phyloP scores from a whole-genome alignment of 2,888 invertebrate species.

The Conchocele bisecta region DNA sequence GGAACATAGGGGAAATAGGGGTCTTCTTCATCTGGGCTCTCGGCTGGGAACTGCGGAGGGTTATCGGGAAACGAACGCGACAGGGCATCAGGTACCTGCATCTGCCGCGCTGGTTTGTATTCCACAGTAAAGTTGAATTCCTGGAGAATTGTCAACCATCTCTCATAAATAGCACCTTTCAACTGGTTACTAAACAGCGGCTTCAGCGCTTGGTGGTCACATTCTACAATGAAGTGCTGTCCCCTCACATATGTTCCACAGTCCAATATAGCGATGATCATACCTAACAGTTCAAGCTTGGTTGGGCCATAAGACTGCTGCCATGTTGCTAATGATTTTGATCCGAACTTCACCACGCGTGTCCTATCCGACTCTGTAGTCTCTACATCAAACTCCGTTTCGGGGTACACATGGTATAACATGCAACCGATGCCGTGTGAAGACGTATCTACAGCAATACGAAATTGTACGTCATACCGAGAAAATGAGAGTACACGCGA shows the following conservation, averaged over 20 bases:
- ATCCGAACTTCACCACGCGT: conserved; percentile 41
- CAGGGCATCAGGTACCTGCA: conserved; percentile 23
- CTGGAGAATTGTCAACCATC: conserved; percentile 29
- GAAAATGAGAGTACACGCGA: too few species aligned
- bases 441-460: too few species aligned
- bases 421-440: too few species aligned
- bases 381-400: background rate
- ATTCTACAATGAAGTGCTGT: conserved; percentile 27
- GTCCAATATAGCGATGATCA: conserved; percentile 21
- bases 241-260: conserved; percentile 16
- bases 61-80: background rate
- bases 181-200: conserved; percentile 21
- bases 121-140: conserved; percentile 8
- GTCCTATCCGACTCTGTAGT: too few species aligned
- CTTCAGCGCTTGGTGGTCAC: conserved; percentile 33
- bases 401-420: too few species aligned
- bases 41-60: background rate
- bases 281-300: conserved; percentile 26
- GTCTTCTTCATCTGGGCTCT: conserved; percentile 36
- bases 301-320: conserved; percentile 23
- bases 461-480: too few species aligned
- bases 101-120: conserved; percentile 23
- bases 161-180: conserved; percentile 26
- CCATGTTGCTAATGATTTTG: conserved; percentile 21
- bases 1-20: conserved; percentile 34